A percentile compares a stretch with the other conserved stretches of the same genome.
Evolutionary conservation across 2,888 invertebrate species (phyloP).

Genomic region (Drosophila mulleri): DNA sequence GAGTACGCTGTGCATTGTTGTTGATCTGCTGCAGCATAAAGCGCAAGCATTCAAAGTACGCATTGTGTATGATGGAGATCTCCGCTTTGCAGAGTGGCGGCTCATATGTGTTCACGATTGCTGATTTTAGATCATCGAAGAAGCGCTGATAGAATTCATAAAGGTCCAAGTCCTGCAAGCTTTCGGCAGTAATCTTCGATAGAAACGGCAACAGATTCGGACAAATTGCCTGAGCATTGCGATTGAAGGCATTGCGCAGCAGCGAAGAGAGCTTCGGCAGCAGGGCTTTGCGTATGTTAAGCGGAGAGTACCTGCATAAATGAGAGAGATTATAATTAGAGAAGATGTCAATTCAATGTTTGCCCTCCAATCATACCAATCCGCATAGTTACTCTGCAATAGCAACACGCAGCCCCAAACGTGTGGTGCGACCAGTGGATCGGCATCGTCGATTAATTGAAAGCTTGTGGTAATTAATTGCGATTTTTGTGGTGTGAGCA

Average conservation of each 20-base stretch:
- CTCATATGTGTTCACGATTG: conserved; percentile 87
- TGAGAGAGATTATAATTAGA: background rate
- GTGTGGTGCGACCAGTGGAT: conserved; percentile 88
- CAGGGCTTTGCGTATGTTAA: conserved; percentile 91
- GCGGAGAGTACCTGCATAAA: conserved; percentile 83
- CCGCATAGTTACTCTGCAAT: conserved; percentile 86
- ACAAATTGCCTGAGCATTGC: conserved; percentile 90
- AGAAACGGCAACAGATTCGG: conserved; percentile 92
- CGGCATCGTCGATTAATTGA: conserved; percentile 88
- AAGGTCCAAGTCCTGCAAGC: conserved; percentile 67
- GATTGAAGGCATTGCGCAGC: conserved; percentile 90
- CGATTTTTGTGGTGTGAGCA: conserved; percentile 86
- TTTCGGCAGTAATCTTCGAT: conserved; percentile 86
- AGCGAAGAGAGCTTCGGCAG: conserved; percentile 89
- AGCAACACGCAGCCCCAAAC: conserved; percentile 92
- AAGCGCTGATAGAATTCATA: conserved; percentile 88
- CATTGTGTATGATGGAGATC: conserved; percentile 88
- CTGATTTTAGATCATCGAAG: conserved; percentile 89
- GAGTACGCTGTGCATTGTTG: conserved; percentile 70
- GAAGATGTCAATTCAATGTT: fast-evolving
- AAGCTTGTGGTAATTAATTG: conserved; percentile 87
- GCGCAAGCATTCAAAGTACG: conserved; percentile 91
- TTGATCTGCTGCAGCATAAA: conserved; percentile 87
- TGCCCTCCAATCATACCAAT: conserved; percentile 78
- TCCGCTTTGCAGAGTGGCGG: conserved; percentile 87